phyloP scores from a whole-genome alignment of 35 echinoderm and acorn worm species.

The Lytechinus variegatus region DNA sequence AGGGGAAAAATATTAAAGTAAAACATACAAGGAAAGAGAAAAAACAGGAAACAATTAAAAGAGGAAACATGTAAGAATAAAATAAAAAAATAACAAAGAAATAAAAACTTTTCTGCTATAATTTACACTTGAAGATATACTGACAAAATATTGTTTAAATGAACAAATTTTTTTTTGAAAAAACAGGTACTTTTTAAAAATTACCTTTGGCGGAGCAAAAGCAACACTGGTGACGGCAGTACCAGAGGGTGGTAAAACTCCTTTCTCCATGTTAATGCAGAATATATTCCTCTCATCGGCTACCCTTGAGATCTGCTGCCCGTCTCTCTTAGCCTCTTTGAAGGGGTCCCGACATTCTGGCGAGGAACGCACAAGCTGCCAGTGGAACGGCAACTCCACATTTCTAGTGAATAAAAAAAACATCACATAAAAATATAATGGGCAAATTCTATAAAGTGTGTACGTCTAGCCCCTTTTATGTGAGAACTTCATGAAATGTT shows the following conservation, averaged over 20 bases:
- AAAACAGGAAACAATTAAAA: background rate
- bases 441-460: too few species aligned
- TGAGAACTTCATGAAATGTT: too few species aligned
- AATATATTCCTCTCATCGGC: slow-evolving; percentile 64
- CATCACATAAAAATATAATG: too few species aligned
- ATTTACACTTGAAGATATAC: too few species aligned
- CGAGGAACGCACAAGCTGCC: slow-evolving; percentile 71
- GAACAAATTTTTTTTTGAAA: too few species aligned
- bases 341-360: slow-evolving; percentile 55
- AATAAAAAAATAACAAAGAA: too few species aligned
- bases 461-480: too few species aligned
- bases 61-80: background rate
- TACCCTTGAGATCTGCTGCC: slow-evolving; percentile 54
- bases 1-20: background rate
- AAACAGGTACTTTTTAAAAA: too few species aligned
- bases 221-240: slow-evolving; percentile 60
- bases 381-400: slow-evolving; percentile 82
- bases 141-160: too few species aligned
- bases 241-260: slow-evolving; percentile 62
- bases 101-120: too few species aligned
- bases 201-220: slow-evolving; percentile 77
- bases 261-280: slow-evolving; percentile 80
- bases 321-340: background rate
- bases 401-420: slow-evolving; percentile 48
- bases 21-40: background rate